phyloP scores from a whole-genome alignment of 2,797 vertebrate species.

The Agapornis canus region DNA sequence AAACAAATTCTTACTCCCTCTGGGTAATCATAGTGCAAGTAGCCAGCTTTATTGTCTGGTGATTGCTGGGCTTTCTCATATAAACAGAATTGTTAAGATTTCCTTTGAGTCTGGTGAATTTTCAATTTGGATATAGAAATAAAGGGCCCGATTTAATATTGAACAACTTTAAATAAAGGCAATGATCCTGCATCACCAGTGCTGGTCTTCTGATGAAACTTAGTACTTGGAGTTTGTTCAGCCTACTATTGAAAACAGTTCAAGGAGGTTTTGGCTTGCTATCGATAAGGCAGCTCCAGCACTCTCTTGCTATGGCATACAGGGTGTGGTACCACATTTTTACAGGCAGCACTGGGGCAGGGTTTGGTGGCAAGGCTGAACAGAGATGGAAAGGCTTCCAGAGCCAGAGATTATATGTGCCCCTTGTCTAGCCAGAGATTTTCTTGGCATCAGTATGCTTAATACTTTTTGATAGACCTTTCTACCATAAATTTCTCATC shows the following conservation, averaged over 20 bases:
- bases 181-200: background rate
- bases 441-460: background rate
- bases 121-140: slow-evolving; percentile 24
- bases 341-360: background rate
- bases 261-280: background rate
- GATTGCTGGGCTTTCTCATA: background rate
- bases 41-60: slow-evolving; percentile 35
- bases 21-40: background rate
- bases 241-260: background rate
- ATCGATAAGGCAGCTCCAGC: background rate
- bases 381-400: background rate
- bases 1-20: slow-evolving; percentile 20
- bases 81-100: slow-evolving; percentile 3
- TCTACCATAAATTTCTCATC: background rate
- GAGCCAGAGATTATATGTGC: background rate
- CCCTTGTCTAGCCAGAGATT: background rate
- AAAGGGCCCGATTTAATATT: background rate
- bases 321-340: background rate
- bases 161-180: slow-evolving; percentile 3
- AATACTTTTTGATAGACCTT: background rate
- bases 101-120: slow-evolving; percentile 25
- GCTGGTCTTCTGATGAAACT: background rate
- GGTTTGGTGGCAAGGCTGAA: background rate
- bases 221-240: background rate
- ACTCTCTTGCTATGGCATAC: background rate